A percentile compares a stretch with the other conserved stretches of the same genome.
Evolutionary conservation across 2,797 vertebrate genomes (phyloP).

Genomic region (Megaceryle alcyon): DNA sequence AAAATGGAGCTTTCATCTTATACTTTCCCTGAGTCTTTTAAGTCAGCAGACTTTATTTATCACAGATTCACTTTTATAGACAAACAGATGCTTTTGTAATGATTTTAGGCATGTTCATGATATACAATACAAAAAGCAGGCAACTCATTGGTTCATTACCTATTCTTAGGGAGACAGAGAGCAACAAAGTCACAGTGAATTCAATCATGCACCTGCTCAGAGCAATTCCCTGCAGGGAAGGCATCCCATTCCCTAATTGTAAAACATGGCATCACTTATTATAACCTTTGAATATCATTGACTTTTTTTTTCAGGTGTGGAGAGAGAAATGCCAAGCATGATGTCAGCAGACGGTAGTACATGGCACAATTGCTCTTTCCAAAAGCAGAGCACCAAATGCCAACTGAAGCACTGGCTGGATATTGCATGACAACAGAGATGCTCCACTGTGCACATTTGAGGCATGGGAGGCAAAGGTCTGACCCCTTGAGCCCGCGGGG

Average conservation of each 20-base stretch:
- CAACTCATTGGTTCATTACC: neutral
- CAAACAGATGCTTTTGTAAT: neutral
- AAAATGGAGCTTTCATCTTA: neutral
- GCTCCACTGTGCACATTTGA: neutral
- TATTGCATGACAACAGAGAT: neutral
- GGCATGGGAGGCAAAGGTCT: neutral
- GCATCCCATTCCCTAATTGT: neutral
- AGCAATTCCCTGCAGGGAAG: neutral
- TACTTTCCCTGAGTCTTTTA: neutral
- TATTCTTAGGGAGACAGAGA: neutral
- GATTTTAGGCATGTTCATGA: neutral
- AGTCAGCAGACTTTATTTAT: neutral
- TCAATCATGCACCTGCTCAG: neutral
- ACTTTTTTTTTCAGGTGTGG: neutral
- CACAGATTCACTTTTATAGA: neutral
- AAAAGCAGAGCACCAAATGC: neutral
- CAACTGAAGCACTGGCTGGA: neutral
- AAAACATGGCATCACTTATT: neutral
- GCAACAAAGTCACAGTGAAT: neutral
- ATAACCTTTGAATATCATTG: neutral
- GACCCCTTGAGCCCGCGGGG: neutral
- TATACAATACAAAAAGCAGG: neutral
- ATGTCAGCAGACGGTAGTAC: conserved; percentile 5
- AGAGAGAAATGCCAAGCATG: neutral
- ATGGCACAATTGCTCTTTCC: neutral